Conservation (phyloP, 2,113 vertebrate species). For the Poeciliopsis turrubarensis region DNA sequence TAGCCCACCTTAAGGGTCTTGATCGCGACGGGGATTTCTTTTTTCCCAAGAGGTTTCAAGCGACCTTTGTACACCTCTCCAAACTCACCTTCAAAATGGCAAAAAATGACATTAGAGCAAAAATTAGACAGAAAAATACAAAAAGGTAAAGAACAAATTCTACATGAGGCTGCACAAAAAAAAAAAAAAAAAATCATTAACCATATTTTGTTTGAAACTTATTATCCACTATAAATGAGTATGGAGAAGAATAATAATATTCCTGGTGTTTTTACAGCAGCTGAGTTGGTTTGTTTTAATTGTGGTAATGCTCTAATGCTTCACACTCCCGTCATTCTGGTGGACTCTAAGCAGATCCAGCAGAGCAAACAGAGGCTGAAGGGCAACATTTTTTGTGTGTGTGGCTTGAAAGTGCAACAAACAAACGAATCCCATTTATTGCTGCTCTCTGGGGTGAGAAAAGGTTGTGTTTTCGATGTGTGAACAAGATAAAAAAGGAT, state of each 20-base stretch:
- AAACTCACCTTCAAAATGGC: conserved; percentile 85
- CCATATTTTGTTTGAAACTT: background rate
- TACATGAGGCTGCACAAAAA: background rate
- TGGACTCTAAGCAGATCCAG: conserved; percentile 24
- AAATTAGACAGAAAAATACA: background rate
- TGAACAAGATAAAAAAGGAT: conserved; percentile 40
- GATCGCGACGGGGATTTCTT: conserved; percentile 92
- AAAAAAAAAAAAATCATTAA: background rate
- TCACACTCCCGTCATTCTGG: background rate
- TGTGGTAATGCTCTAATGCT: background rate
- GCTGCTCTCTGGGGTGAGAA: conserved; percentile 11
- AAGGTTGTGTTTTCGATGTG: conserved; percentile 17
- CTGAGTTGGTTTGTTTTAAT: background rate
- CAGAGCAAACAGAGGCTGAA: conserved; percentile 24
- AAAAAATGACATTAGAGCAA: background rate
- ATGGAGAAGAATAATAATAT: background rate
- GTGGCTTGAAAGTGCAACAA: conserved; percentile 33
- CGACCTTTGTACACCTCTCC: conserved; percentile 95
- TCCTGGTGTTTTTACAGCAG: background rate
- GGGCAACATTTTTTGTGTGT: conserved; percentile 24
- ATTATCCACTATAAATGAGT: conserved; percentile 10
- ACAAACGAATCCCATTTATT: conserved; percentile 38
- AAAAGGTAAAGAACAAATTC: background rate
- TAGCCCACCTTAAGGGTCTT: conserved; percentile 93
- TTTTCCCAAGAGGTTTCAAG: conserved; percentile 89